These are phyloP conservation scores for Tachysurus fulvidraco DNA, from an alignment of 2,113 vertebrate species.

Conservation along the genomic window DNA sequence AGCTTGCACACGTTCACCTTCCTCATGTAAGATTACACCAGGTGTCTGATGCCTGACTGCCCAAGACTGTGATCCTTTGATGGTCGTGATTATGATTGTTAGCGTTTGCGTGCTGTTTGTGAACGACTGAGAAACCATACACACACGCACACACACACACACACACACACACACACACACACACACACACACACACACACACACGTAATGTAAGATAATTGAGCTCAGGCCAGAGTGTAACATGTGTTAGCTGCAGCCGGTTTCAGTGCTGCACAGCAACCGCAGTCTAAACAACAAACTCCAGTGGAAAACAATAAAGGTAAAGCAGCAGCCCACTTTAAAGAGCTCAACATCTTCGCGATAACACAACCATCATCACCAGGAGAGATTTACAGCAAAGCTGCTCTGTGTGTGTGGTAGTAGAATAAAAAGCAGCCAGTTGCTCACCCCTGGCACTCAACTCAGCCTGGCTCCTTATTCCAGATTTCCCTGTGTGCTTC, in stretches of 20 bases:
- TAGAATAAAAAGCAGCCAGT: slow-evolving; percentile 54
- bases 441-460: slow-evolving; percentile 61
- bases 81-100: slow-evolving; percentile 25
- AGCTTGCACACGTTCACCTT: not conserved
- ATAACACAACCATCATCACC: not conserved
- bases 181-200: not conserved
- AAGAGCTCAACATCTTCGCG: slow-evolving; percentile 1
- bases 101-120: slow-evolving; percentile 40
- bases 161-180: not conserved
- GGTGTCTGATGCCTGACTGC: not conserved
- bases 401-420: slow-evolving; percentile 32
- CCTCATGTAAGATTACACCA: not conserved
- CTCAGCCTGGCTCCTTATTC: slow-evolving; percentile 50
- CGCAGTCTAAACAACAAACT: slow-evolving; percentile 35
- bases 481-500: slow-evolving; percentile 40
- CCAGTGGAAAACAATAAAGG: slow-evolving; percentile 35
- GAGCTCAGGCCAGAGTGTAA: slow-evolving; percentile 14
- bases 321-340: slow-evolving; percentile 1
- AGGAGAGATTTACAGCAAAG: slow-evolving; percentile 26
- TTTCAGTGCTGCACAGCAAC: not conserved
- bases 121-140: not conserved
- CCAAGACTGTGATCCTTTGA: slow-evolving; percentile 10
- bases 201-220: slow-evolving; percentile 29
- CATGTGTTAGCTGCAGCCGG: slow-evolving; percentile 15
- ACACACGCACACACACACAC: not conserved